Evolutionary conservation across 2,113 vertebrate genomes (phyloP).

Genomic region (Tyrannus savana): DNA sequence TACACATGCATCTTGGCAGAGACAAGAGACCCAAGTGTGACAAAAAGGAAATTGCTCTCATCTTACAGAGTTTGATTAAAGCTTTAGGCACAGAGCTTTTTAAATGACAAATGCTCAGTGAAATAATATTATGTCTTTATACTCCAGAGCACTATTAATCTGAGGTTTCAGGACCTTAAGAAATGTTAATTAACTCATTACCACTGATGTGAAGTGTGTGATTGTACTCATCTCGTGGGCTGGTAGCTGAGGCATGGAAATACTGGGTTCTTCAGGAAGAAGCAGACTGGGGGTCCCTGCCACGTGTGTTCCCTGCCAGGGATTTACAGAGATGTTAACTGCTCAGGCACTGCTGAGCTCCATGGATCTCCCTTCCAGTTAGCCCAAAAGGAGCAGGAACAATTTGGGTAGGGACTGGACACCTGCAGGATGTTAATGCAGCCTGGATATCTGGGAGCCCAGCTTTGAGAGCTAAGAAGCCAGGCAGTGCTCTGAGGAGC

Average conservation of each 20-base stretch:
- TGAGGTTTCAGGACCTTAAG: conserved; percentile 33
- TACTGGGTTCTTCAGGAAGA: neutral
- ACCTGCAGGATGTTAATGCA: neutral
- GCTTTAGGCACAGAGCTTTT: conserved; percentile 56
- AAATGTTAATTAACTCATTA: conserved; percentile 61
- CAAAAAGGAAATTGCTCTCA: conserved; percentile 26
- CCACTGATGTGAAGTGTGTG: neutral
- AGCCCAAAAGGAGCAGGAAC: neutral
- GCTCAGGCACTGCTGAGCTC: neutral
- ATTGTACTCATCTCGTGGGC: neutral
- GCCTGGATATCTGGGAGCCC: neutral
- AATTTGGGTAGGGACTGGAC: neutral
- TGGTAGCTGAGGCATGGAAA: neutral
- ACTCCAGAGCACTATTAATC: conserved; percentile 50
- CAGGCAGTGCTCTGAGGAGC: neutral
- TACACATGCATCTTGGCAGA: neutral
- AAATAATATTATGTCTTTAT: conserved; percentile 67
- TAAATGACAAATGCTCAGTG: conserved; percentile 55
- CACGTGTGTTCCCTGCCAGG: neutral
- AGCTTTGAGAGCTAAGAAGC: neutral
- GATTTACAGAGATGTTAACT: neutral
- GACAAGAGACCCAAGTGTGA: neutral
- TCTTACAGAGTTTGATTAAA: conserved; percentile 39
- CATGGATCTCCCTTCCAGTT: neutral
- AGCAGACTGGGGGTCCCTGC: neutral